Evolutionary conservation across 2,113 vertebrate genomes (phyloP).

Genomic region (Ceratotherium simum): DNA sequence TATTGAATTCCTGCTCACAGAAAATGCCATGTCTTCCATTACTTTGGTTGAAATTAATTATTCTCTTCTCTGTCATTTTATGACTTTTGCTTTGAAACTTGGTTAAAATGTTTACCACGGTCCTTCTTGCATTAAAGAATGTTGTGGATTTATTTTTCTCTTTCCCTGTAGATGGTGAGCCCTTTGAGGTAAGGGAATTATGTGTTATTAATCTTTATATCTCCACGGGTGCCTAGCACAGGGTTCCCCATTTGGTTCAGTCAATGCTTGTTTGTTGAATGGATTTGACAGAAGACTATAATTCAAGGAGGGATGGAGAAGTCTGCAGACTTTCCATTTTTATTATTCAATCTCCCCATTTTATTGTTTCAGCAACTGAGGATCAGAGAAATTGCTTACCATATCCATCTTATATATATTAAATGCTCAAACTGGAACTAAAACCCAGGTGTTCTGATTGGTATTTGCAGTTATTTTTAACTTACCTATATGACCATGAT

Average conservation of each 20-base stretch:
- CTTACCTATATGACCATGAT: not conserved
- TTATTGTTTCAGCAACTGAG: constrained; percentile 4
- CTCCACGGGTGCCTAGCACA: not conserved
- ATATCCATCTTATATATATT: not conserved
- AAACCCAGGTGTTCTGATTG: not conserved
- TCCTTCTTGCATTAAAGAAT: not conserved
- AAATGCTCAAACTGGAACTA: not conserved
- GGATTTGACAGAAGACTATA: not conserved
- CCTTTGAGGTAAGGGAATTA: not conserved
- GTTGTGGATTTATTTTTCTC: not conserved
- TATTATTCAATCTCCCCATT: not conserved
- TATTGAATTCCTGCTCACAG: constrained; percentile 36
- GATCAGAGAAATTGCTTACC: not conserved
- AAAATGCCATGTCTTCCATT: constrained; percentile 13
- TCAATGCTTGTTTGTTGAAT: not conserved
- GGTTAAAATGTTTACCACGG: not conserved
- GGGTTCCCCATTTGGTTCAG: not conserved
- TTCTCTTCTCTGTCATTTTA: constrained; percentile 1
- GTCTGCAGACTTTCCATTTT: not conserved
- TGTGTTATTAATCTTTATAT: constrained; percentile 6
- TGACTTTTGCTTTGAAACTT: constrained; percentile 13
- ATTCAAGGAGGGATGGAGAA: not conserved
- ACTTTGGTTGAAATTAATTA: constrained; percentile 27
- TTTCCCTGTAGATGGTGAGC: not conserved
- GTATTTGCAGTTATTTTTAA: not conserved